Percentiles rank a stretch among this genome's conserved stretches.
Conservation (phyloP, 2,113 vertebrate genomes). For the Nibea albiflora region DNA sequence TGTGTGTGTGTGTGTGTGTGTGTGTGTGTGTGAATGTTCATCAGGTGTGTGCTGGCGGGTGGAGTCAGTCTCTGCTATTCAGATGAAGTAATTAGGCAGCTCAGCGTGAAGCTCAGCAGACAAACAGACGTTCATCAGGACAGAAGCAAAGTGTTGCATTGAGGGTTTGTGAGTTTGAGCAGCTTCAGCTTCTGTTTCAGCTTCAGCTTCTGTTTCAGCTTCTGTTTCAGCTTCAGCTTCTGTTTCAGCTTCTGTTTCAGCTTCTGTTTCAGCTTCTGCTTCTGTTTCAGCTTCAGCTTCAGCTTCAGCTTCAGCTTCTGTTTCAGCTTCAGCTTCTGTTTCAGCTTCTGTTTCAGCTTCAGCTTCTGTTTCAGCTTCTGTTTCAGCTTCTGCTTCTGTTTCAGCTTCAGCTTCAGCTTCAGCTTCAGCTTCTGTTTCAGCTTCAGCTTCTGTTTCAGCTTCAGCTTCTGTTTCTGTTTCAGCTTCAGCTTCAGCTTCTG, state of each 20-base stretch:
- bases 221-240: background rate
- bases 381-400: background rate
- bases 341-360: background rate
- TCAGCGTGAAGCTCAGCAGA: background rate
- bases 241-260: background rate
- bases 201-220: background rate
- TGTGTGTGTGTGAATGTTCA: background rate
- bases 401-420: too few species aligned
- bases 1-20: background rate
- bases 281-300: too few species aligned
- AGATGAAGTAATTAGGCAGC: conserved; percentile 9
- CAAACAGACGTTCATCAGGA: background rate
- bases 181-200: background rate
- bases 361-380: background rate
- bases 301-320: too few species aligned
- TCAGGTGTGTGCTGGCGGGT: conserved; percentile 10
- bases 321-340: background rate
- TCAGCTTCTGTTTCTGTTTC: background rate
- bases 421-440: background rate
- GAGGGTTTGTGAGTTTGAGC: background rate
- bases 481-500: too few species aligned
- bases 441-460: background rate
- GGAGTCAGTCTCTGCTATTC: background rate
- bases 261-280: background rate
- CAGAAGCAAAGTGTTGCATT: background rate